These are phyloP conservation scores for Clarias platycephalus DNA, from an alignment of 2,797 vertebrate species.

Conservation along the genomic window DNA sequence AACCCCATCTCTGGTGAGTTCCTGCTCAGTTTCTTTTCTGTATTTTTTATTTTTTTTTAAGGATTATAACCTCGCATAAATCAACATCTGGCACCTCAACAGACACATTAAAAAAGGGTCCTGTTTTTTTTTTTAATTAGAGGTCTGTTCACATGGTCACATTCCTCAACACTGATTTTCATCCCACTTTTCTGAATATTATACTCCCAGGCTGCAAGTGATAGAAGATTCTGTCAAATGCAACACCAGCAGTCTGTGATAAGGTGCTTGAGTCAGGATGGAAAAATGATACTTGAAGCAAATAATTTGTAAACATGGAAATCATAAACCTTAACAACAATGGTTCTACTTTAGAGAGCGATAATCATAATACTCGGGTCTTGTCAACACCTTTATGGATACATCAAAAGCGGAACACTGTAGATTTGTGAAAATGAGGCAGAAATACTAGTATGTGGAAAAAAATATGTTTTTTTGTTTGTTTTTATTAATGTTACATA, in stretches of 20 bases:
- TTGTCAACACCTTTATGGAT: not conserved
- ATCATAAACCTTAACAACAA: not conserved
- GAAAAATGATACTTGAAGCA: not conserved
- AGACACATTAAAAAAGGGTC: constrained; percentile 22
- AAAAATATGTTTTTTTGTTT: not conserved
- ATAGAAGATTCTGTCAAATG: not conserved
- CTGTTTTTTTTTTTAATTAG: constrained; percentile 7
- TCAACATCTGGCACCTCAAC: not conserved
- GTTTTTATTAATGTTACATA: too few species aligned
- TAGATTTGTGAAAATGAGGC: not conserved
- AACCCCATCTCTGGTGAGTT: not conserved
- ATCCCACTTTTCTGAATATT: not conserved
- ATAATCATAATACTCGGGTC: not conserved
- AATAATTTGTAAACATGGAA: not conserved
- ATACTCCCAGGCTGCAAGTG: not conserved
- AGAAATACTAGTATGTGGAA: too few species aligned
- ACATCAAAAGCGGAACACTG: not conserved
- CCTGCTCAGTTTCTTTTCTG: not conserved
- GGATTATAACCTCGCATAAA: constrained; percentile 1
- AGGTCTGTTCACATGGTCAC: not conserved
- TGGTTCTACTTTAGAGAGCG: not conserved
- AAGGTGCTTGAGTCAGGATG: not conserved
- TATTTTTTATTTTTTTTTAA: not conserved
- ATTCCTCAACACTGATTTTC: constrained; percentile 19
- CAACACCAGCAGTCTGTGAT: not conserved